Conservation (phyloP, 2,797 vertebrate species). For the Neosilurus hyrtlii region DNA sequence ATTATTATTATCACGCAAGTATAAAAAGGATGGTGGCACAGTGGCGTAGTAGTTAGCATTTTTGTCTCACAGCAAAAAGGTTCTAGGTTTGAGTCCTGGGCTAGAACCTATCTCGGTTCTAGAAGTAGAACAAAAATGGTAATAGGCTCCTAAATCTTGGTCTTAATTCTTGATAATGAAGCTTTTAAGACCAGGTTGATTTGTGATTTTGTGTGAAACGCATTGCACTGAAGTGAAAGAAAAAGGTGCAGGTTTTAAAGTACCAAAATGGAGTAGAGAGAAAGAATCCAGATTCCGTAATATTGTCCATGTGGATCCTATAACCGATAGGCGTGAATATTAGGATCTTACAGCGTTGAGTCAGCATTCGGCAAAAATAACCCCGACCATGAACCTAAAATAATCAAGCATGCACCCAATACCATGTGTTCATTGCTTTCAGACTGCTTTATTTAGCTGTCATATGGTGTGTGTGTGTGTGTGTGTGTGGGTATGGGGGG, state of each 20-base stretch:
- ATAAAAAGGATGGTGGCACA: no score
- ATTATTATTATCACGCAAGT: no score
- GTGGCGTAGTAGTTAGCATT: no score
- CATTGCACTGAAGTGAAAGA: background rate
- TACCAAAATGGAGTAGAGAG: background rate
- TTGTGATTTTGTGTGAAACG: background rate
- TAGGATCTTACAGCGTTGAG: background rate
- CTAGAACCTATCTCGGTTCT: no score
- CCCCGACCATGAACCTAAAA: background rate
- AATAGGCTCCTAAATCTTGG: background rate
- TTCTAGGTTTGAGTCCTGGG: no score
- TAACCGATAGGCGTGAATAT: background rate
- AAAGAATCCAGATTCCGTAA: no score
- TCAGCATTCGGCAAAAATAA: background rate
- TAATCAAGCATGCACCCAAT: background rate
- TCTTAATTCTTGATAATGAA: background rate
- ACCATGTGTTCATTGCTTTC: constrained; percentile 20
- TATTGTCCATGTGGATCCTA: background rate
- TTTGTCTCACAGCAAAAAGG: no score
- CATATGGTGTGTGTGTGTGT: background rate
- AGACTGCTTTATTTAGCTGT: constrained; percentile 16
- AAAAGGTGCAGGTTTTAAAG: background rate
- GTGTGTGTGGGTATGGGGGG: constrained; percentile 3
- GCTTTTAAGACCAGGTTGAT: no score
- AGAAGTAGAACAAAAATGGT: background rate